Percentiles rank a stretch among this genome's conserved stretches.
Evolutionary conservation across 2,113 vertebrate genomes (phyloP).

Genomic region (Willisornis vidua): DNA sequence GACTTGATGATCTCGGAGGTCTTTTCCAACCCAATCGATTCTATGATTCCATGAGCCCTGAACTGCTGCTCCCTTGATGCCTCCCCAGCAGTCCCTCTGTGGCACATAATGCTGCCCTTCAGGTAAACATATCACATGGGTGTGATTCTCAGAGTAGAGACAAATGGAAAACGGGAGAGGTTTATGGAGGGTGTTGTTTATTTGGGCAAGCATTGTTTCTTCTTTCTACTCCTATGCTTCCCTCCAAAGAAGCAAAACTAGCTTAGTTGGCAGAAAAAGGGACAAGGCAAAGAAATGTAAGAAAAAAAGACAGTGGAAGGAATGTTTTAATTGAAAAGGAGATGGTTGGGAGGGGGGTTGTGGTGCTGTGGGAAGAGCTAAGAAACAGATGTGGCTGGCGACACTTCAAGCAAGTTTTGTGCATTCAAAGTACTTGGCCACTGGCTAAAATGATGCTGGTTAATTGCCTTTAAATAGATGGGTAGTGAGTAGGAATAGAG

Average conservation of each 20-base stretch:
- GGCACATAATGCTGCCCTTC: fast-evolving
- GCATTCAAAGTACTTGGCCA: background rate
- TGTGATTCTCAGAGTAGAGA: background rate
- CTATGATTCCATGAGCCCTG: background rate
- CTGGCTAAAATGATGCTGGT: conserved; percentile 11
- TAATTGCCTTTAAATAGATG: conserved; percentile 48
- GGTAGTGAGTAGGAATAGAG: background rate
- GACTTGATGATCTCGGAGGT: too few species aligned
- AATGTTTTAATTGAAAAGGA: conserved; percentile 48
- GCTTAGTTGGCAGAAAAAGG: conserved; percentile 8
- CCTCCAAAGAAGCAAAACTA: background rate
- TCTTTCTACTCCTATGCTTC: background rate
- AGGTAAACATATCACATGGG: fast-evolving
- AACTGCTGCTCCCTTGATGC: fast-evolving
- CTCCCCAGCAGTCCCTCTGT: background rate
- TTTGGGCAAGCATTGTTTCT: background rate
- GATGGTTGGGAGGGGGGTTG: background rate
- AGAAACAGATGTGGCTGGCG: conserved; percentile 57
- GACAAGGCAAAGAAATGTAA: background rate
- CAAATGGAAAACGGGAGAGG: background rate
- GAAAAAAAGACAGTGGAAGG: conserved; percentile 40
- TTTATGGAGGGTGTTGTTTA: background rate
- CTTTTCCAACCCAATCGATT: too few species aligned
- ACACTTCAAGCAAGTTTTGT: conserved; percentile 31
- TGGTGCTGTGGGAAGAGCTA: background rate